A percentile compares a stretch with the other conserved stretches of the same genome.
Evolutionary conservation across 1,140 invertebrate species (phyloP).

Genomic region (Leguminivora glycinivorella): DNA sequence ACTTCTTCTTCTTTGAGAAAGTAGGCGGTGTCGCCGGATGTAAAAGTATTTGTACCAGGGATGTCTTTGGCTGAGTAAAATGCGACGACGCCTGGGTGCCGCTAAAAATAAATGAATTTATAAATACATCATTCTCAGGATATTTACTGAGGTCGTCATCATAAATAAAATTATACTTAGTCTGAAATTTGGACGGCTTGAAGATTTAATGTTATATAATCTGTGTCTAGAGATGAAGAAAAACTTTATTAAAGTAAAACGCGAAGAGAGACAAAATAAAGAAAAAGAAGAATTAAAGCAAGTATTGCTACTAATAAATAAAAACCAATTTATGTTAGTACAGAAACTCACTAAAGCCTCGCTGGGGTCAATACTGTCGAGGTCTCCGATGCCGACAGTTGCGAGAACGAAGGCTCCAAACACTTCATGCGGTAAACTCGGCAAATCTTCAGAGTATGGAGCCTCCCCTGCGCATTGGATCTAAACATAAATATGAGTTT

Average conservation of each 20-base stretch:
- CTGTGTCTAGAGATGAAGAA: no score
- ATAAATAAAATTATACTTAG: no score
- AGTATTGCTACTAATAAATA: slow-evolving; percentile 33
- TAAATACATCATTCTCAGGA: no score
- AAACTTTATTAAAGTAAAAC: no score
- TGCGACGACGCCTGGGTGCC: slow-evolving; percentile 43
- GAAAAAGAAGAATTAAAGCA: not conserved
- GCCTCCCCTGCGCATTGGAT: slow-evolving; percentile 82
- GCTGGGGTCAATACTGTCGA: slow-evolving; percentile 79
- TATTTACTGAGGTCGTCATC: no score
- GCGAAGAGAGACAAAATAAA: no score
- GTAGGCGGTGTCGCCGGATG: not conserved
- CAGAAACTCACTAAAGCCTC: slow-evolving; percentile 79
- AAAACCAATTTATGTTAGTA: slow-evolving; percentile 33
- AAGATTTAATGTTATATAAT: no score
- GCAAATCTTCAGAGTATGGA: slow-evolving; percentile 82
- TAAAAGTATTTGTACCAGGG: slow-evolving; percentile 83
- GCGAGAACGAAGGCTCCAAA: slow-evolving; percentile 82
- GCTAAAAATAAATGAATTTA: slow-evolving; percentile 35
- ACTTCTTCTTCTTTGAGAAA: slow-evolving; percentile 76
- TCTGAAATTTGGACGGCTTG: no score
- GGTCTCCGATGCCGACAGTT: slow-evolving; percentile 51
- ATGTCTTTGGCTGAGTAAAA: slow-evolving; percentile 85
- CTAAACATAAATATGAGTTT: slow-evolving; percentile 40
- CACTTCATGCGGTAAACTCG: slow-evolving; percentile 79